Evolutionary conservation across 2,888 invertebrate genomes (phyloP), one percentile per base, ranked within the genome.

Genomic region (Priocnemis perturbator): DNA sequence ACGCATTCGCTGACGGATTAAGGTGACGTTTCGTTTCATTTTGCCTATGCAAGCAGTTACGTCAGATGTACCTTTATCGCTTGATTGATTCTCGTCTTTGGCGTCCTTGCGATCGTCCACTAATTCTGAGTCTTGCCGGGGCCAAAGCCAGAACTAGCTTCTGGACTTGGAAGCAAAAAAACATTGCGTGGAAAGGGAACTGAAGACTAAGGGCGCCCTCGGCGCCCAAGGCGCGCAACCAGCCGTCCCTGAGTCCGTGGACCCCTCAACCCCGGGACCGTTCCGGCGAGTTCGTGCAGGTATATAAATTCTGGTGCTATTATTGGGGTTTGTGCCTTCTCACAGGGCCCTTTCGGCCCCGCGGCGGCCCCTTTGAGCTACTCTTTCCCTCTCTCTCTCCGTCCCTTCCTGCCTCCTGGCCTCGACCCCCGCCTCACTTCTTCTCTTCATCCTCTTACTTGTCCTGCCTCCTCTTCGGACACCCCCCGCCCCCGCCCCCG

Each of bases 301-400:
- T 88, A 88, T 88, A 88, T 88, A 88, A 88, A 88, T 88, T 88
- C 87, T 87, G 87, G 86, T 86, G 87, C 88, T 88, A 88, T 87
- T 88, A 87, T 87, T 88, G 87, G 87, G 87, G 87, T 86, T 87
- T 86, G 77, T 84, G 85, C 84, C 83, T 85, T 87, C 84, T 85
- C 85, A 82, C 85, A 85, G 82, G 82, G 81, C 81, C 79, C 82
- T 79, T 75, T 76, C 76, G 82, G 77, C 81, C 80, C 79, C 79
- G 78, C 75, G 84, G 84, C 85, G 86, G 85, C 74, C 81, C 68
- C 85, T 85, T 86, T 85, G 85, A 85, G 82, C 78, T 78, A 76
- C 77, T 81, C 81, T 76, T 77, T 82, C 78, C 69, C 75, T 77
- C 83, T 82, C 74, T 62, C 75, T 69, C 75, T 65, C 60, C 72